These are phyloP conservation scores for Ctenomys sociabilis DNA, from an alignment of 2,113 vertebrate genomes.

Conservation along the genomic window DNA sequence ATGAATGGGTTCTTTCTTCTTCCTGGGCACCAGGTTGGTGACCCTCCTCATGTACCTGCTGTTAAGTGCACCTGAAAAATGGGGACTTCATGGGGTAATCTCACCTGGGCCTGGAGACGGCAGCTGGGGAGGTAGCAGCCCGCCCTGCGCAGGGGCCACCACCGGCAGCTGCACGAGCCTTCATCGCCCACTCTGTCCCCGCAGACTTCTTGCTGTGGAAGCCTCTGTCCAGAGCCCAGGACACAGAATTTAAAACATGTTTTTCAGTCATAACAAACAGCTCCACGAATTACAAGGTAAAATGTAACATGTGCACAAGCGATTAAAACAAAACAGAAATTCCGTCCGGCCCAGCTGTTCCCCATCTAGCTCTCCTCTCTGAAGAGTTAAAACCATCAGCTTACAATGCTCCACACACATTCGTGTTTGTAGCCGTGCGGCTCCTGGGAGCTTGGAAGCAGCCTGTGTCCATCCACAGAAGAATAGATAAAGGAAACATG, in stretches of 20 bases:
- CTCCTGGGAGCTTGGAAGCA: not conserved
- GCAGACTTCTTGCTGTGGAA: accelerated
- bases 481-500: not conserved
- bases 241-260: not conserved
- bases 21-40: accelerated
- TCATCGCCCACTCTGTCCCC: accelerated
- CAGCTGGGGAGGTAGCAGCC: not conserved
- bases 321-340: not conserved
- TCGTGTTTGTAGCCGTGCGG: not conserved
- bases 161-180: not conserved
- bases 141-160: not conserved
- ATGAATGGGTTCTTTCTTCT: not conserved
- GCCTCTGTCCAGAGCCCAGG: not conserved
- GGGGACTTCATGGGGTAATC: not conserved
- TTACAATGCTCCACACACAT: too few relatives aligned
- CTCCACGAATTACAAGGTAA: not conserved
- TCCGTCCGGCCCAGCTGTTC: not conserved
- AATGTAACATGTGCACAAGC: not conserved
- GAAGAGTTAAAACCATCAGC: not conserved
- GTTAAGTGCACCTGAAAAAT: not conserved
- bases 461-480: not conserved
- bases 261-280: not conserved
- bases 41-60: not conserved
- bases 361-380: not conserved
- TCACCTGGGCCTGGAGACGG: not conserved